Evolutionary conservation across 2,888 invertebrate species (phyloP), one percentile per base, ranked within the genome.

Genomic region (Noctua janthe): DNA sequence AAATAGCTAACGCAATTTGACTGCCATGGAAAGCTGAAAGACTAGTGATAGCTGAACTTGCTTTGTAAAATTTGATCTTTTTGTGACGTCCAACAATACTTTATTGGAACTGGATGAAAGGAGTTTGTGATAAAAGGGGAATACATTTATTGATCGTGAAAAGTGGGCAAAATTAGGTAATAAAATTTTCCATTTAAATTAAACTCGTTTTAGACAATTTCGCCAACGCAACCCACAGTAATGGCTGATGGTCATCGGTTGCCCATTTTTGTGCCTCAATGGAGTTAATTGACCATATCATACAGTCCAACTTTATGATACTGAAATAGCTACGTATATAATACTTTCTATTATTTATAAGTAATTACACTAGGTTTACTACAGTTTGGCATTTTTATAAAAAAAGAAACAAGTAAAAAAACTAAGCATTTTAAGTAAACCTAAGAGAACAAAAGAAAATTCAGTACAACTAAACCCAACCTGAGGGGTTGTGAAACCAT

Each of bases 231-330:
- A 81, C 81, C 82, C 89, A 88, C 81, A 83, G 71, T 75, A 78
- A 81, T 71, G n/a, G 80, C 69, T 49, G 74, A 80, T 80, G 83
- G 71, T 87, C 81, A 84, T 82, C 72, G 71, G 80, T 76, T 79
- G 77, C 72, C 80, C 84, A 83, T 86, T 83, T 92, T 92, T 92
- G 92, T 92, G 92, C 92, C 92, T 90, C 89, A 90, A 89, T 90
- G 91, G 87, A 88, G 87, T 91, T 95, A 95, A 95, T 95, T 95
- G 95, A 94, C 95, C 93, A 92, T 91, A 90, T 88, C 90, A 85
- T 88, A 91, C 92, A 91, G 90, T 91, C 91, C 90, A 91, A 90
- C 88, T 91, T 84, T 77, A 90, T 91, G 90, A 91, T 82, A 91
- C 89, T 91, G 90, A 92, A 90, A 91, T 90, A 90, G 88, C 91